Evolutionary conservation across 2,113 vertebrate genomes (phyloP), one percentile per base, ranked within the genome.

Genomic region (Aspidoscelis tigris): DNA sequence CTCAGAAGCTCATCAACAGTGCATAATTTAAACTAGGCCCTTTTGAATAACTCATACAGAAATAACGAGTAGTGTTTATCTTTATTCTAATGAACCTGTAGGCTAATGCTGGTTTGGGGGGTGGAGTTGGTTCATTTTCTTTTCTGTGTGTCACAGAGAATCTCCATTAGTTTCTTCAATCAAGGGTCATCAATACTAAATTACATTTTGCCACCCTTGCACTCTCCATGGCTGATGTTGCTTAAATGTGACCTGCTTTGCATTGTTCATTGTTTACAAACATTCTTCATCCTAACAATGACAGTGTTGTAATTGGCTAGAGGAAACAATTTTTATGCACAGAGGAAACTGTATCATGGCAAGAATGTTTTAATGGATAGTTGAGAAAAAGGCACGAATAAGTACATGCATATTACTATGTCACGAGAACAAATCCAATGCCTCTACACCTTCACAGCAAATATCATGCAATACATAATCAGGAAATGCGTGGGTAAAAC

Each of bases 301-400:
- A 16, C 70, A 85, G 21, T 72, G 84, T 91, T 86, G 85, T 88
- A 86, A 89, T 88, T 84, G 80, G 41, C 80, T 82, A 81, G 77
- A 86, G 76, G 69, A 84, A 84, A 83, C 33, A n/a, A 14, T 74
- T 18, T 26, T 76, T 33, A 83, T 53, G 47, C 64, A 68, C 64
- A 86, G 78, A 90, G 80, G 92, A 92, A 93, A 85, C 69, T 84
- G 39, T 81, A 79, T 89, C 78, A 3, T 0, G 5, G 84, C 71
- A 89, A 33, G 86, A 94, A 78, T 0, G 0, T n/a, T 88, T 88
- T 88, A 91, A 81, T 83, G 76, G 77, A 50, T 72, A 79, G 26
- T 84, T 41, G 71, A 85, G 66, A 47, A 61, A 0, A 0, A 86
- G 41, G 21, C n/a, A 72, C 0, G 84, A 88, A 88, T 78, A 86